phyloP scores from a whole-genome alignment of 2,888 invertebrate species.

The Celastrina argiolus region DNA sequence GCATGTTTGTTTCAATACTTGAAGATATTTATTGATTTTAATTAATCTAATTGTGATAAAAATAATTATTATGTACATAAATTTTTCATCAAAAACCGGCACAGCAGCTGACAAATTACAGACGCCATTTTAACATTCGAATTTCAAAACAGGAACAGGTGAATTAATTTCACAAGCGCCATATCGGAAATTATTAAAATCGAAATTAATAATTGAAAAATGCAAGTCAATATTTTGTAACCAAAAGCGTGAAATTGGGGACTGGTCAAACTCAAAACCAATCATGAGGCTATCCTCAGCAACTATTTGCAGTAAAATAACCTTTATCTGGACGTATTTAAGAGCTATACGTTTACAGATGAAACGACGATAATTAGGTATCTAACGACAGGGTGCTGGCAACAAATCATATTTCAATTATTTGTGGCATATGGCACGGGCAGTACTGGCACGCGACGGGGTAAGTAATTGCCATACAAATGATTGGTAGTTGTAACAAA shows the following conservation, averaged over 20 bases:
- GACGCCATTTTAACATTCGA: constrained; percentile 32
- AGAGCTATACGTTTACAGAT: background rate
- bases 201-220: constrained; percentile 51
- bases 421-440: constrained; percentile 9
- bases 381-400: constrained; percentile 7
- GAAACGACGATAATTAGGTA: background rate
- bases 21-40: too few relatives aligned
- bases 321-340: background rate
- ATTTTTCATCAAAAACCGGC: background rate
- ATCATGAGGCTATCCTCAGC: background rate
- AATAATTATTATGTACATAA: background rate
- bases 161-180: constrained; percentile 31
- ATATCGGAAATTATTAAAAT: constrained; percentile 48
- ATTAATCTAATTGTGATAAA: background rate
- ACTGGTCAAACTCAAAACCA: constrained; percentile 6
- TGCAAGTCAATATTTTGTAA: constrained; percentile 39
- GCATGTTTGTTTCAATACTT: too few relatives aligned
- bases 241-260: constrained; percentile 45
- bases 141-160: constrained; percentile 31
- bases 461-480: background rate
- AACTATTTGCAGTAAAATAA: background rate
- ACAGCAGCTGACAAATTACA: background rate
- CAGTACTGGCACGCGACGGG: constrained; percentile 9
- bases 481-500: background rate
- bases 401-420: constrained; percentile 2